Evolutionary conservation across 2,888 invertebrate species (phyloP).

Genomic region (Drosophila borealis): DNA sequence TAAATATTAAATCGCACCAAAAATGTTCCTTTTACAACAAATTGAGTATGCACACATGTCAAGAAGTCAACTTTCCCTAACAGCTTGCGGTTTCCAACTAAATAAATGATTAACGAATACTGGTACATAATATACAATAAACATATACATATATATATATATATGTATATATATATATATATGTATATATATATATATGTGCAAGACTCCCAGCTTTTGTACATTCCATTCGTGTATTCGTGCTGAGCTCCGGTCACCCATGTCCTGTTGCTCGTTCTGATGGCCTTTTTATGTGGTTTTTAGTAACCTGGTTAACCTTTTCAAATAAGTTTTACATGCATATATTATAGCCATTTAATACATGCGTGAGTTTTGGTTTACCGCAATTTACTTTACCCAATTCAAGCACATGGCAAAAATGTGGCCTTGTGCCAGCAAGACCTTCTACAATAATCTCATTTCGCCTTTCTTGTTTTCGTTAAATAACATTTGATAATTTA

Average conservation of each 20-base stretch:
- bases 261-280: neutral
- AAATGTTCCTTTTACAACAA: neutral
- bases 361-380: constrained; percentile 15
- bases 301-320: constrained; percentile 44
- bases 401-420: constrained; percentile 4
- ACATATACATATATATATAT: neutral
- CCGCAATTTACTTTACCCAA: constrained; percentile 34
- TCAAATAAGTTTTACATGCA: constrained; percentile 38
- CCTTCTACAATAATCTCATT: constrained; percentile 26
- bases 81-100: constrained; percentile 13
- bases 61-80: constrained; percentile 7
- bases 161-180: neutral
- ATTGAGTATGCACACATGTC: constrained; percentile 8
- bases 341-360: constrained; percentile 42
- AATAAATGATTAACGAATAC: constrained; percentile 26
- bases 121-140: neutral
- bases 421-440: constrained; percentile 14
- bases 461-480: constrained; percentile 5
- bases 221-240: neutral
- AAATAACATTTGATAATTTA: constrained; percentile 32
- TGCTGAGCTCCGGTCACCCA: neutral
- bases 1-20: neutral
- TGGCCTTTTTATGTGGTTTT: constrained; percentile 25
- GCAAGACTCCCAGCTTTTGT: neutral
- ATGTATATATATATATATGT: neutral